Evolutionary conservation across 2,113 vertebrate genomes (phyloP), one percentile per base, ranked within the genome.

Genomic region (Gadus macrocephalus): DNA sequence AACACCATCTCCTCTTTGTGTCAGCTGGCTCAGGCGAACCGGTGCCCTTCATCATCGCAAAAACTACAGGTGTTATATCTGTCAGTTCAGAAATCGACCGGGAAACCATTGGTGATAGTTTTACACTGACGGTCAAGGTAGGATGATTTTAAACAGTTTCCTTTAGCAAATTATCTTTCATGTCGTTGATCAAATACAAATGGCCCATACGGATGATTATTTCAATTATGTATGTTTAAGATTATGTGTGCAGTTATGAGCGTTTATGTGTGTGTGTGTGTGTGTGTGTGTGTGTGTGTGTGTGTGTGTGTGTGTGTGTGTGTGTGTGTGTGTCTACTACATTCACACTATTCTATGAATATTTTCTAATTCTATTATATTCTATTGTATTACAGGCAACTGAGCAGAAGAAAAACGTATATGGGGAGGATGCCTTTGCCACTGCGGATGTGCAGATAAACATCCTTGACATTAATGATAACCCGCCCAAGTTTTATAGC

Each of bases 401-500:
- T 0, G 92, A 93, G 75, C 68, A 73, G 0, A 63, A 76, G 0
- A 0, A 0, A 53, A 86, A 91, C 66, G 78, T 90, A 56, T 0
- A 88, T 0, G 89, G 84, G 20, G 0, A 55, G 1, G 0, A 1
- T 0, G 86, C 89, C 53, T 85, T 17, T 65, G 8, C 76, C 14
- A 88, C 22, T 62, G 84, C 88, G 0, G 49, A 62, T 22, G 91
- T 98, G 53, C 80, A 80, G 0, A 78, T 98, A 70, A 67, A 9
- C 4, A 93, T 99, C 73, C 55, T 69, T 0, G 97, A 99, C 1
- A 1, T 91, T 62, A 98, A 98, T 35, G 96, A 99, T 86, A 91
- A 96, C 77, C 66, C 53, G 8, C 96, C 97, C 0, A 15, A 87
- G 55, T 98, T 99, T 82, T 98, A 94, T 80, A 79, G 75, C 59